phyloP scores from a whole-genome alignment of 1,140 invertebrate genomes.

The Copidosoma floridanum region DNA sequence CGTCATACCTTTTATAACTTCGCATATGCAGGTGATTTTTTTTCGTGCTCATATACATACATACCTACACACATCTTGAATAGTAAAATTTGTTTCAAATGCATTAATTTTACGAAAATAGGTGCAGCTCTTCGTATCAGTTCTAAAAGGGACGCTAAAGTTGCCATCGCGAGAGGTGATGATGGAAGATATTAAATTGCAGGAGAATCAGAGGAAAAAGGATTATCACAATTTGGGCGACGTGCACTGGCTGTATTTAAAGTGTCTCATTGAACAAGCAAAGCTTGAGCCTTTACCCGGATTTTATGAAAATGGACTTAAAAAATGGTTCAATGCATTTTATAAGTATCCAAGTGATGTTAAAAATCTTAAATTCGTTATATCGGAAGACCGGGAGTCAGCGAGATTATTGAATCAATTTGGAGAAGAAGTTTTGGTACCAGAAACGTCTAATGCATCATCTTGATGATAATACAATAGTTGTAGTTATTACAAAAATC shows the following conservation, averaged over 20 bases:
- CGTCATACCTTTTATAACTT: slow-evolving; percentile 63
- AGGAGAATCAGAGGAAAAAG: neutral
- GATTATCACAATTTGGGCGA: neutral
- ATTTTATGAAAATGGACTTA: neutral
- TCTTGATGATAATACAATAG: no score
- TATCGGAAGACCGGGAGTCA: neutral
- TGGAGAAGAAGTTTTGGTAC: no score
- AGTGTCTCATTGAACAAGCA: neutral
- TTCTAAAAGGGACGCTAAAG: neutral
- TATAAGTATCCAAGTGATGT: neutral
- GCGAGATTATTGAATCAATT: neutral
- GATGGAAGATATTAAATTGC: neutral
- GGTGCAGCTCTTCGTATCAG: neutral
- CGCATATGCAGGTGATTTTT: slow-evolving; percentile 61
- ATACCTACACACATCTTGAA: no score
- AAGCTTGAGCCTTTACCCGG: neutral
- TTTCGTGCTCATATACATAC: neutral
- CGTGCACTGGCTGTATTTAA: neutral
- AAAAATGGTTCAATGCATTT: neutral
- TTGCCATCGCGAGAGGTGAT: neutral
- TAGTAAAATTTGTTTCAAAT: neutral
- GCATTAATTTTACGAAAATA: neutral
- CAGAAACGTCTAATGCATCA: no score
- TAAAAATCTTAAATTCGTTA: neutral
- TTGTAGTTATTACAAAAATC: no score